Percentiles rank a stretch among this genome's conserved stretches.
Conservation (phyloP, 2,113 vertebrate genomes). For the Casuarius casuarius region DNA sequence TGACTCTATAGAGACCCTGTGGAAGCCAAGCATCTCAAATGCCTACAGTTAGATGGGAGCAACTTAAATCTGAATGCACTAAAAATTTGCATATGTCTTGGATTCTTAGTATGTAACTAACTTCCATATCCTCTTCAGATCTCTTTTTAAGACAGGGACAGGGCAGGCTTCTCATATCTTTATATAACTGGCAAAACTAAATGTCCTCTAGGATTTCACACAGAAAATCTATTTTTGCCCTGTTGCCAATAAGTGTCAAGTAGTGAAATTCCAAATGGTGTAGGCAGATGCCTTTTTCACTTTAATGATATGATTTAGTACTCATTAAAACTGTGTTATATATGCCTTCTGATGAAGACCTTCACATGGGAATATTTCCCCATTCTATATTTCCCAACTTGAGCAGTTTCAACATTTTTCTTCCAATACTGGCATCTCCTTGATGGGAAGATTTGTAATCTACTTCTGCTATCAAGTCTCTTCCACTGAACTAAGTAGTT, state of each 20-base stretch:
- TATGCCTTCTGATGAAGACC: background rate
- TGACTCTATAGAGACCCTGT: background rate
- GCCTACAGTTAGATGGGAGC: background rate
- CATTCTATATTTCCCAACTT: background rate
- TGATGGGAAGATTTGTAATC: background rate
- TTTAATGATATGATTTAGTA: background rate
- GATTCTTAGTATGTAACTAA: background rate
- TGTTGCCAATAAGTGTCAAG: background rate
- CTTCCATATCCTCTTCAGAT: background rate
- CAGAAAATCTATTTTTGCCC: background rate
- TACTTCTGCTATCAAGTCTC: background rate
- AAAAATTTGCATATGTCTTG: background rate
- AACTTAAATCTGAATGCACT: background rate
- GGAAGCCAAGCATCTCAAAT: conserved; percentile 3
- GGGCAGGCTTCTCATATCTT: background rate
- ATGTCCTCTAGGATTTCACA: background rate
- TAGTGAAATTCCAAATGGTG: background rate
- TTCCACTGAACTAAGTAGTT: background rate
- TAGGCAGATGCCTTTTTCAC: background rate
- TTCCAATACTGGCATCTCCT: background rate
- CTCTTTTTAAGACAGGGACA: background rate
- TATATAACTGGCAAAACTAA: background rate
- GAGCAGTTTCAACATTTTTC: background rate
- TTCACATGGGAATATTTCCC: background rate
- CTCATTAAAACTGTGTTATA: background rate